Evolutionary conservation across 2,797 vertebrate species (phyloP).

Genomic region (Ptychadena robeensis): DNA sequence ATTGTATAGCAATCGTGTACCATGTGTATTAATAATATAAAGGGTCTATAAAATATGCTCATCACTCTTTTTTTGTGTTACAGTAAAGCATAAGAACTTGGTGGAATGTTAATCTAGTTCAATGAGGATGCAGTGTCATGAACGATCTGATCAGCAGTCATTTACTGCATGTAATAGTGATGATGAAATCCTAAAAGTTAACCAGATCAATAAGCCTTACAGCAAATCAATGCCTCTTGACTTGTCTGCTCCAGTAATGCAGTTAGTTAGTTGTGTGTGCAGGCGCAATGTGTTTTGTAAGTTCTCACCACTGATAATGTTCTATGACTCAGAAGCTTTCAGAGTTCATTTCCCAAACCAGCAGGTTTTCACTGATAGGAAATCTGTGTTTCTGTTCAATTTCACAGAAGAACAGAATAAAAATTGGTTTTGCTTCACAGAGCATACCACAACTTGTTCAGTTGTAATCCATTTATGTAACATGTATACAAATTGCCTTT

Average conservation of each 20-base stretch:
- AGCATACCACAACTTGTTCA: neutral
- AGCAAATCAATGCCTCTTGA: slow-evolving; percentile 31
- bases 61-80: no score
- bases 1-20: no score
- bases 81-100: no score
- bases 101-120: neutral
- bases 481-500: no score
- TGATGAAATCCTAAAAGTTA: slow-evolving; percentile 24
- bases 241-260: neutral
- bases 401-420: neutral
- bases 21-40: no score
- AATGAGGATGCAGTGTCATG: neutral
- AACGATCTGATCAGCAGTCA: neutral
- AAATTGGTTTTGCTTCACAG: slow-evolving; percentile 1
- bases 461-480: no score
- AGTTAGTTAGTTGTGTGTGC: slow-evolving; percentile 20
- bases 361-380: slow-evolving; percentile 19
- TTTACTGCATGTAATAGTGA: slow-evolving; percentile 13
- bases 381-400: neutral
- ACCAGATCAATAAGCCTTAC: slow-evolving; percentile 32
- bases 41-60: no score
- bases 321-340: slow-evolving; percentile 7
- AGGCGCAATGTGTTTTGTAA: neutral
- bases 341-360: slow-evolving; percentile 9
- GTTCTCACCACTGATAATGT: slow-evolving; percentile 20